Percentiles rank a stretch among this genome's conserved stretches.
Evolutionary conservation across 2,113 vertebrate species (phyloP).

Genomic region (Steatornis caripensis): DNA sequence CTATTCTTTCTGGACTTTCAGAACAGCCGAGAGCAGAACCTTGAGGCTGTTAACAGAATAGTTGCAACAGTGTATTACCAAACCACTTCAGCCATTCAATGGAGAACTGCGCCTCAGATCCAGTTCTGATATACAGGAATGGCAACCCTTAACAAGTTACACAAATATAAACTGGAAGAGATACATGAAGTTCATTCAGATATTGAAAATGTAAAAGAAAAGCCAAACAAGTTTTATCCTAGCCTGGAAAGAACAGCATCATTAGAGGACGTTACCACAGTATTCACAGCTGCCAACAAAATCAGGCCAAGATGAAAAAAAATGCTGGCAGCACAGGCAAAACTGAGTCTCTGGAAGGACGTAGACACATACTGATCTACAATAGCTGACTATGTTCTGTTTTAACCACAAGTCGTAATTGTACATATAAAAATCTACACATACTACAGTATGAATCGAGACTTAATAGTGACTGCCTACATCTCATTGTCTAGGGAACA

Average conservation of each 20-base stretch:
- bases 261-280: conserved; percentile 26
- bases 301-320: background rate
- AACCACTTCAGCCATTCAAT: background rate
- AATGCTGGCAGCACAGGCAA: background rate
- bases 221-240: background rate
- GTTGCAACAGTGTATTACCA: background rate
- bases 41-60: background rate
- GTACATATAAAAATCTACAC: background rate
- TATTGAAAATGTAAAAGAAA: background rate
- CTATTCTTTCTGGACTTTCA: background rate
- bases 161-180: background rate
- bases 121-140: background rate
- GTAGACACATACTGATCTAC: background rate
- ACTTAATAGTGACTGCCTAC: background rate
- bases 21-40: background rate
- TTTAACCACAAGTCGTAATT: background rate
- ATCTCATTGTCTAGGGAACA: background rate
- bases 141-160: background rate
- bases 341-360: background rate
- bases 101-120: background rate
- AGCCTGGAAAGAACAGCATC: conserved; percentile 34
- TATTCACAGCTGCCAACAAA: conserved; percentile 1
- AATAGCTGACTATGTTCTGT: background rate
- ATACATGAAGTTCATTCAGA: background rate
- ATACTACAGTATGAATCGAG: background rate